A percentile compares a stretch with the other conserved stretches of the same genome.
These are phyloP conservation scores for Eugnorisma glareosa DNA, from an alignment of 2,888 invertebrate species.

Conservation along the genomic window DNA sequence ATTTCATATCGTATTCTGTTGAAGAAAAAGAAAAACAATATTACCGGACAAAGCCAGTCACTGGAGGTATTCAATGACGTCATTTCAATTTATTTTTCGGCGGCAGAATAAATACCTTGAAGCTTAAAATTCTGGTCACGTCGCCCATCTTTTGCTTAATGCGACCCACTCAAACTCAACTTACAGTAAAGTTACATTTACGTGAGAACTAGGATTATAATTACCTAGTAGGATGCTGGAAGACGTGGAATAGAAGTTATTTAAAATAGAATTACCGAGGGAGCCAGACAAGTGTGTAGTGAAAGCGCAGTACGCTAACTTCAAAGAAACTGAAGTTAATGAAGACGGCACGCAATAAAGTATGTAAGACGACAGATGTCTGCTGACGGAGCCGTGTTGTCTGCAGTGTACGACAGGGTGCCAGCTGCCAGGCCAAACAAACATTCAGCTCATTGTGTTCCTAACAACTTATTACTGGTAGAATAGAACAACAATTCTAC, in stretches of 20 bases:
- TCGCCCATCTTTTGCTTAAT: conserved; percentile 50
- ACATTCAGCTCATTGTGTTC: conserved; percentile 18
- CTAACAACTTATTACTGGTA: conserved; percentile 13
- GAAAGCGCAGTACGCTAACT: conserved; percentile 73
- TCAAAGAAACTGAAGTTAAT: conserved; percentile 81
- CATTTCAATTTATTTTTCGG: conserved; percentile 51
- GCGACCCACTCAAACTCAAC: conserved; percentile 37
- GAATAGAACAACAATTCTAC: not conserved
- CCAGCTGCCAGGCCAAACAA: not conserved
- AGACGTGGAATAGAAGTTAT: conserved; percentile 34
- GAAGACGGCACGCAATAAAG: conserved; percentile 82
- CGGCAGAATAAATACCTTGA: conserved; percentile 22
- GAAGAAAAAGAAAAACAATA: conserved; percentile 10
- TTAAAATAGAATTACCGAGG: conserved; percentile 52
- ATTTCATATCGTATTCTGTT: conserved; percentile 28
- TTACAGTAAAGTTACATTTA: conserved; percentile 42
- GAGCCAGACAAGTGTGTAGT: conserved; percentile 59
- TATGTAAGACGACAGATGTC: conserved; percentile 78
- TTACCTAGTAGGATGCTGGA: conserved; percentile 21
- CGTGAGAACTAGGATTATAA: conserved; percentile 40
- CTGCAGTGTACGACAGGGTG: conserved; percentile 15
- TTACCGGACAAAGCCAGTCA: conserved; percentile 18
- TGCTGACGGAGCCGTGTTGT: conserved; percentile 61
- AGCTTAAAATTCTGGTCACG: conserved; percentile 47
- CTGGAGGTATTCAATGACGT: conserved; percentile 31